Percentiles rank a stretch among this genome's conserved stretches.
These are phyloP conservation scores for Eubasilissa splendida DNA, from an alignment of 2,888 invertebrate genomes.

Conservation along the genomic window DNA sequence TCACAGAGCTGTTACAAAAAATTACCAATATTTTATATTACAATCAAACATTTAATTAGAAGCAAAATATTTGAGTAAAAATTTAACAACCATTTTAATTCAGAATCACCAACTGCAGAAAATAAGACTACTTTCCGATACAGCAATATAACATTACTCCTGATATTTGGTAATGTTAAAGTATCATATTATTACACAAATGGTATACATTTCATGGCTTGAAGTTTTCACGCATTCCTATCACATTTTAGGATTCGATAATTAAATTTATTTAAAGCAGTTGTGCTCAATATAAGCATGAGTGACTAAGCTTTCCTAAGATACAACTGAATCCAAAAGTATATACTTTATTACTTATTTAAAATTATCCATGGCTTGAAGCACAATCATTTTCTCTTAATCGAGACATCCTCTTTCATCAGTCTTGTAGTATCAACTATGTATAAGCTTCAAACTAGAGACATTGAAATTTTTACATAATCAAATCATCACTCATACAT, in stretches of 20 bases:
- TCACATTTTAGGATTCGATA: not conserved
- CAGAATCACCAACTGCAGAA: not conserved
- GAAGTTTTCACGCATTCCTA: conserved; percentile 7
- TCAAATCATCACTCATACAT: too few species aligned
- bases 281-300: conserved; percentile 15
- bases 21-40: not conserved
- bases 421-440: too few species aligned
- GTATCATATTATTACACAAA: conserved; percentile 1
- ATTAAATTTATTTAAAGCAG: conserved; percentile 33
- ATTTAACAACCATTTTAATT: conserved; percentile 13
- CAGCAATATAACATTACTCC: not conserved
- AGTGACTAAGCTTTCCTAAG: not conserved
- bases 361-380: too few species aligned
- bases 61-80: not conserved
- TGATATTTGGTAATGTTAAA: not conserved
- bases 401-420: too few species aligned
- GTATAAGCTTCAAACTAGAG: too few species aligned
- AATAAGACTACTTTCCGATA: not conserved
- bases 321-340: too few species aligned
- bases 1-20: not conserved
- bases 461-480: too few species aligned
- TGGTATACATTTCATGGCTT: conserved; percentile 16
- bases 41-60: not conserved
- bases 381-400: too few species aligned
- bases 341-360: too few species aligned